Evolutionary conservation across 37 sponge, comb jelly and placozoan genomes (phyloP).

Genomic region (Axinella damicornis): DNA sequence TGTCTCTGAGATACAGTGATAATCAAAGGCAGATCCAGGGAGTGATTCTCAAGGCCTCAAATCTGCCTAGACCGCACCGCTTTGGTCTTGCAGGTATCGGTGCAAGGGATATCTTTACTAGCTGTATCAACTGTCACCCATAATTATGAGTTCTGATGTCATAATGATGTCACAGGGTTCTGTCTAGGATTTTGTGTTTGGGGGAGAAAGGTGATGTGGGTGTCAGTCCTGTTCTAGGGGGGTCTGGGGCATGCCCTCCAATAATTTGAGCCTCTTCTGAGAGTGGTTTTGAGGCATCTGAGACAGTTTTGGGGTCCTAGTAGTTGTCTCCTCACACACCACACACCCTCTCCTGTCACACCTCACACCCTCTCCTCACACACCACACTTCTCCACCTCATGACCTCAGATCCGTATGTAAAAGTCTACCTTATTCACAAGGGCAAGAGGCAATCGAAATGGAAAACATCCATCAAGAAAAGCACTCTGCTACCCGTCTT

Average conservation of each 20-base stretch:
- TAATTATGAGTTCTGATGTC: too few species aligned
- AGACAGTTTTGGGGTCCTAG: too few species aligned
- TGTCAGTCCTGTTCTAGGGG: too few species aligned
- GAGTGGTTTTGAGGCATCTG: neutral
- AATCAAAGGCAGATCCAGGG: constrained; percentile 1
- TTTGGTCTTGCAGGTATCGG: constrained; percentile 41
- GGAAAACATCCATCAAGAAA: constrained; percentile 60
- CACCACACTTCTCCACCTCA: too few species aligned
- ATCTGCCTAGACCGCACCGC: constrained; percentile 30
- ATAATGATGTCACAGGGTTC: too few species aligned
- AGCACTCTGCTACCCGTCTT: constrained; percentile 60
- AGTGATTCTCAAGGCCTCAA: constrained; percentile 40
- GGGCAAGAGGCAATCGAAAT: constrained; percentile 35
- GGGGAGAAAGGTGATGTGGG: too few species aligned
- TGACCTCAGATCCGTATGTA: constrained; percentile 81
- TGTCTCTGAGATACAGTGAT: constrained; percentile 31
- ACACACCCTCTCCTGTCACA: neutral
- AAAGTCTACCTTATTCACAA: constrained; percentile 55
- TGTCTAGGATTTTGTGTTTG: too few species aligned
- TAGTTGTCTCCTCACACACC: neutral
- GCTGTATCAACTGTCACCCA: too few species aligned
- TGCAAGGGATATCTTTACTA: too few species aligned
- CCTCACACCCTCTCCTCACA: neutral
- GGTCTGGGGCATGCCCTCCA: too few species aligned
- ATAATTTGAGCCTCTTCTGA: too few species aligned